Evolutionary conservation across 2,888 invertebrate species (phyloP), one percentile per base, ranked within the genome.

Genomic region (Crocallis elinguaria): DNA sequence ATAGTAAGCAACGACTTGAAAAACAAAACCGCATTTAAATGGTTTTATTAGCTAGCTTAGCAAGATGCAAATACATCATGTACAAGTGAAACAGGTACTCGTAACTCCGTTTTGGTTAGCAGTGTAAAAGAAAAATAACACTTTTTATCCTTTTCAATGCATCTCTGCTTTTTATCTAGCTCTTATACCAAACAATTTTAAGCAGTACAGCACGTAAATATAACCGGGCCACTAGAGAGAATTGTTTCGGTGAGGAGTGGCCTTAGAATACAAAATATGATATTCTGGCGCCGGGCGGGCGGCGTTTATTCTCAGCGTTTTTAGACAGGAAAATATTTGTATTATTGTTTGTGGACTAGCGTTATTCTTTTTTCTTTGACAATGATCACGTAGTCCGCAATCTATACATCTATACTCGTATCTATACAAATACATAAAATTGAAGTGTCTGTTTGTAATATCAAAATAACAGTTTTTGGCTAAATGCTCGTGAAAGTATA

Each of bases 231-330:
- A 35, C 35, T 35, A 19, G 35, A 17, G 35, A 25, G 23, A 43
- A 43, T 42, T 14, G 21, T 32, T 32, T 42, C 14, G n/a, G 1
- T 16, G 14, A 23, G 11, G 11, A 43, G 21, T 21, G 19, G n/a
- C 19, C 17, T 11, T 17, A 23, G 33, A 33, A 33, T 43, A 33
- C 33, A 33, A 43, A 33, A 43, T 43, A 43, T 33, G 21, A 43
- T 43, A 23, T 43, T 42, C 16, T 8, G 21, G 32, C 30, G 30
- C n/a, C 32, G 16, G 16, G 13, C n/a, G n/a, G 16, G 17, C 29
- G 39, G 11, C 17, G 11, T 16, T 9, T 7, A 16, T 12, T 23
- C 37, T 37, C 23, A 23, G 21, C 37, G 37, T 6, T 37, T 36
- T 23, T 23, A 23, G 36, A n/a, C 37, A 12, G 23, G 12, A 8